phyloP scores from a whole-genome alignment of 2,797 vertebrate genomes.

The Anabas testudineus region DNA sequence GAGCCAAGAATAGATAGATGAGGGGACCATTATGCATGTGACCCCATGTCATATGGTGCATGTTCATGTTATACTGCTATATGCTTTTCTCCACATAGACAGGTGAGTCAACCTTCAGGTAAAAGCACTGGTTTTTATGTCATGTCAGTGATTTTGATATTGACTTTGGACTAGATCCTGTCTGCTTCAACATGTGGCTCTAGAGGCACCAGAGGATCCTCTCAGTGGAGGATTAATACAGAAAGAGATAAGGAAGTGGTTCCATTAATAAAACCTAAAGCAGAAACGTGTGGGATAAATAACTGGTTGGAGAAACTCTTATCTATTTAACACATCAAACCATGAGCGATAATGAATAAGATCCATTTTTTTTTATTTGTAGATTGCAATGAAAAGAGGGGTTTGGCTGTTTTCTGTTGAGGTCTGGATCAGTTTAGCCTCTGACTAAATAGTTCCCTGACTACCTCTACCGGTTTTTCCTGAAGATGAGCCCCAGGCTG shows the following conservation, averaged over 20 bases:
- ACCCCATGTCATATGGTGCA: neutral
- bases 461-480: conserved; percentile 87
- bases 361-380: neutral
- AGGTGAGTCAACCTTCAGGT: neutral
- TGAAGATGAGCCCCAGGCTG: conserved; percentile 80
- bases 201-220: neutral
- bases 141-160: neutral
- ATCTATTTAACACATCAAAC: neutral
- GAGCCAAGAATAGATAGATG: neutral
- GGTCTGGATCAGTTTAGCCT: conserved; percentile 60
- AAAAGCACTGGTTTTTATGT: neutral
- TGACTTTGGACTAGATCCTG: neutral
- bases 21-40: neutral
- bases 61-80: too few relatives aligned
- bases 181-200: conserved; percentile 10
- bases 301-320: neutral
- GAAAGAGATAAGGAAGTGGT: neutral
- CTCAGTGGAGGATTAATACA: neutral
- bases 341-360: neutral
- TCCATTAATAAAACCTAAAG: too few relatives aligned
- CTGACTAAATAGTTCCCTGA: conserved; percentile 62
- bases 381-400: neutral
- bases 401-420: conserved; percentile 8
- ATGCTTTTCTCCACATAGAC: neutral
- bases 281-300: neutral